Base-by-base conservation (phyloP, 2,888 invertebrate species). In the Cotesia congregata region DNA sequence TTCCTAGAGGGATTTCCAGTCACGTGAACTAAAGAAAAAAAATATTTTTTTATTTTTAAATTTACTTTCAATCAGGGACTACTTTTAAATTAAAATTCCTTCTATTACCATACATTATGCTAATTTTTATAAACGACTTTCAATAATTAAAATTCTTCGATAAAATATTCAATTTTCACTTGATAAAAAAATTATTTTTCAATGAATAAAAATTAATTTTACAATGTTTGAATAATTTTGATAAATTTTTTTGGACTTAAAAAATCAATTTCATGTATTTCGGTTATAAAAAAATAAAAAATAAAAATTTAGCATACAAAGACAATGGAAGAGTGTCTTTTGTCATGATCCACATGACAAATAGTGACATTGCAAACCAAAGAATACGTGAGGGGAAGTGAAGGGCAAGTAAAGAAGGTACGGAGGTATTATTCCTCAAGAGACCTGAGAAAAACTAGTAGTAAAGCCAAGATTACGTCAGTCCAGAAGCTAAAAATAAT, bases 381-480 rank as follows among this genome's bases (percentile, higher is more conserved):
- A 50, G 50, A 50, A 50, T 50, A 50, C 50, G 50, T 50, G 0
- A 15, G 20, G 15, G 62, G 7, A 62, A 62, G 30, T 30, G 65
- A 20, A 30, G 20, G 38, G 30, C 20, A 65, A 30, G 65, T 30
- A 20, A 30, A 65, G 20, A 20, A 30, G 30, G 20, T 20, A 65
- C 65, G 30, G 0, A 12, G 65, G 65, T 20, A 65, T 65, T 65
- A 65, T 65, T 65, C 3, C 65, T 38, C 65, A 65, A 30, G 65
- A 65, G 65, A 65, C 65, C 30, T 12, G 61, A 61, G 61, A 61
- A 71, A 39, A 30, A 50, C 9, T 50, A 50, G 50, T 5, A 71
- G 71, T 71, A 15, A 9, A 71, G 61, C 71, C 61, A 62, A 39
- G 71, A 71, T 71, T 71, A 71, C 39, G 71, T 39, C 71, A 61